A percentile compares a stretch with the other conserved stretches of the same genome.
phyloP scores from a whole-genome alignment of 2,113 vertebrate genomes.

The Ginglymostoma cirratum region DNA sequence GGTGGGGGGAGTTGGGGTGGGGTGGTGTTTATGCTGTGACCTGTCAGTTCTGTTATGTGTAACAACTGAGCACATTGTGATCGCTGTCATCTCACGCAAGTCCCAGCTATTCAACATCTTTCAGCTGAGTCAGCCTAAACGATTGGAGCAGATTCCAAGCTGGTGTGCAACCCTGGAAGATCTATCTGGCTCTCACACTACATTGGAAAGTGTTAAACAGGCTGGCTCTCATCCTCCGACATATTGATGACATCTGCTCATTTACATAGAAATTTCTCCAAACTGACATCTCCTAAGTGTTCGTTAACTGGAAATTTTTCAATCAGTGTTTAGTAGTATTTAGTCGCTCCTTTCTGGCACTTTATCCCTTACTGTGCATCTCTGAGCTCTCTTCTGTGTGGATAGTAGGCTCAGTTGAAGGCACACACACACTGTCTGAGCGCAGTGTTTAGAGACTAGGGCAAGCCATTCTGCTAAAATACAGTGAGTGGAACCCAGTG shows the following conservation, averaged over 20 bases:
- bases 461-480: no score
- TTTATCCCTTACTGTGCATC: not conserved
- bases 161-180: not conserved
- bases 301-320: not conserved
- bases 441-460: not conserved
- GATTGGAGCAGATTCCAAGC: not conserved
- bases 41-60: not conserved
- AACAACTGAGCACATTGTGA: not conserved
- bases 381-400: not conserved
- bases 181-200: not conserved
- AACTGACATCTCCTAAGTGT: not conserved
- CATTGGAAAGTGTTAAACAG: not conserved
- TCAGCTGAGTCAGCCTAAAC: not conserved
- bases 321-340: not conserved
- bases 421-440: not conserved
- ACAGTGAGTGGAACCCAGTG: no score
- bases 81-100: not conserved
- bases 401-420: not conserved
- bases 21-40: not conserved
- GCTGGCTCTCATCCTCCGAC: not conserved
- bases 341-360: not conserved
- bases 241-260: constrained; percentile 10
- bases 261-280: not conserved
- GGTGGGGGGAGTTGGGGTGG: not conserved
- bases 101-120: not conserved